phyloP scores from a whole-genome alignment of 1,140 invertebrate genomes.

The Microplitis mediator region DNA sequence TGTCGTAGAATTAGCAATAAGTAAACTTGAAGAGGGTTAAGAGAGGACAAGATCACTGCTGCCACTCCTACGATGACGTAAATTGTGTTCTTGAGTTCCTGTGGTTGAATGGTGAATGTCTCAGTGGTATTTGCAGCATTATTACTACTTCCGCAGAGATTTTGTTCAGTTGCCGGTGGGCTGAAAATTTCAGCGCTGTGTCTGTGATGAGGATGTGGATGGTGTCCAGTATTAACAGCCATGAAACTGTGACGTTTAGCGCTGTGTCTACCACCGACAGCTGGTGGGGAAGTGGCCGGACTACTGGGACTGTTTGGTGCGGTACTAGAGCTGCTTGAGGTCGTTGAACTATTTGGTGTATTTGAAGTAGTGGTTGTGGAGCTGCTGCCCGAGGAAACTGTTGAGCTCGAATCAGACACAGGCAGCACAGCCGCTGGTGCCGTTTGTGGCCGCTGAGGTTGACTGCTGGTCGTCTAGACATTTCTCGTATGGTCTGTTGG shows the following conservation, averaged over 20 bases:
- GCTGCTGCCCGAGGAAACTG: slow-evolving; percentile 63
- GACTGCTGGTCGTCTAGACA: slow-evolving; percentile 52
- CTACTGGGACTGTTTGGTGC: slow-evolving; percentile 63
- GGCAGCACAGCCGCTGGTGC: slow-evolving; percentile 47
- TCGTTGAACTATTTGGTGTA: slow-evolving; percentile 67
- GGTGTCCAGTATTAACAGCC: slow-evolving; percentile 64
- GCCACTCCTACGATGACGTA: slow-evolving; percentile 53
- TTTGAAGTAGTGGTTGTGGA: slow-evolving; percentile 68
- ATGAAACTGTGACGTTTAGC: slow-evolving; percentile 75
- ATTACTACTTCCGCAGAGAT: slow-evolving; percentile 29
- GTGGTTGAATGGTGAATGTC: slow-evolving; percentile 39
- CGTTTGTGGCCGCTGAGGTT: slow-evolving; percentile 47
- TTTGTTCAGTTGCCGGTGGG: slow-evolving; percentile 57
- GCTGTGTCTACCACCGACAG: slow-evolving; percentile 61
- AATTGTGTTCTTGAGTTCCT: slow-evolving; percentile 45
- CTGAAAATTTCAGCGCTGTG: slow-evolving; percentile 80
- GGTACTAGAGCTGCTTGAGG: slow-evolving; percentile 68
- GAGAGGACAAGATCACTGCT: slow-evolving; percentile 56
- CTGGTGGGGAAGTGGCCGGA: slow-evolving; percentile 57
- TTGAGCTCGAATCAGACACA: slow-evolving; percentile 64
- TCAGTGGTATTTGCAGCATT: slow-evolving; percentile 30
- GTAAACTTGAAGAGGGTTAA: slow-evolving; percentile 45
- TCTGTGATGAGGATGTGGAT: slow-evolving; percentile 64
- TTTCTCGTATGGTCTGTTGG: slow-evolving; percentile 64
- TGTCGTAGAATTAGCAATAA: slow-evolving; percentile 13